Evolutionary conservation across 2,888 invertebrate species (phyloP), one percentile per base, ranked within the genome.

Genomic region (Erebia ligea): DNA sequence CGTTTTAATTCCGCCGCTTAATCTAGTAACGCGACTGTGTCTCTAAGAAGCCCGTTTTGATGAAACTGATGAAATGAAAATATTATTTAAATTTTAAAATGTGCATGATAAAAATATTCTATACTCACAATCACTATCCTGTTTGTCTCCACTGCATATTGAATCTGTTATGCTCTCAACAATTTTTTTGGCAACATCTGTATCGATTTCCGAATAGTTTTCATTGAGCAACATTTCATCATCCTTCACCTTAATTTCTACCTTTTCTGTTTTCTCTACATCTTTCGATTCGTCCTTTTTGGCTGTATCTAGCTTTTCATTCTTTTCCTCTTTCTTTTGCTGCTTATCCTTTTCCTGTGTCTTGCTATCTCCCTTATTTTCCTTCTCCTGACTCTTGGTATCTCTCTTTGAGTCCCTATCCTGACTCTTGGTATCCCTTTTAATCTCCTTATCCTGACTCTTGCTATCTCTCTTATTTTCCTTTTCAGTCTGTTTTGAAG

Each of bases 151-250:
- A 69, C 95, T 95, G 54, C 95, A 95, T 74, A 96, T 95, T 0
- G 95, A 96, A 80, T 97, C 97, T 0, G 97, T 97, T 65, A 98
- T 96, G 79, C 97, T 97, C 85, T 98, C 98, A 1, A 98, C 97
- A 75, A 98, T 97, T 90, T 98, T 98, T 87, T 98, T 98, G 5
- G 97, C 98, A 78, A 97, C 97, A 80, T 97, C 97, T 8, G 97
- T 96, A 81, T 96, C 96, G 73, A 96, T 92, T 74, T 94, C 93
- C 11, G 93, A 90, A 78, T 93, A 93, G 76, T 89, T 91, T 71
- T 92, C 93, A 79, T 90, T 90, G 67, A 92, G 77, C 69, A 92
- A 77, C 71, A 91, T 77, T 57, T 92, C 92, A 13, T 81, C 81
- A 40, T 79, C 78, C 52, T 79, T 78, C 59, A 79, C 76, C 62